These are phyloP conservation scores for Drosophila persimilis DNA, from an alignment of 1,140 invertebrate genomes.

Conservation along the genomic window DNA sequence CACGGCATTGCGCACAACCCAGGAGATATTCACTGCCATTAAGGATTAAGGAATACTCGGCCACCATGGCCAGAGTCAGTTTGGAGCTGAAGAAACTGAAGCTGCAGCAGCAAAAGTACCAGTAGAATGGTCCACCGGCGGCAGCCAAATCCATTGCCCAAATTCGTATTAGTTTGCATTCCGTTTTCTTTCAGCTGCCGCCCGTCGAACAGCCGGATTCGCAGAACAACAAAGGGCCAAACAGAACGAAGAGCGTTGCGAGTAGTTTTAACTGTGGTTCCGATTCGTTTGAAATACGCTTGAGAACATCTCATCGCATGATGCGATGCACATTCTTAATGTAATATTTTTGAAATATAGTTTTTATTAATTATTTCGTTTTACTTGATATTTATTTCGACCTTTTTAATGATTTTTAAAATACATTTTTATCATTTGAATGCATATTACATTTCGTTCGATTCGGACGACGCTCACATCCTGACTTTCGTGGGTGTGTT, in stretches of 20 bases:
- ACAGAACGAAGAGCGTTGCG: too few species aligned
- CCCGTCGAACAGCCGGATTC: slow-evolving; percentile 85
- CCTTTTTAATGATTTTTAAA: slow-evolving; percentile 57
- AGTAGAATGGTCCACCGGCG: slow-evolving; percentile 87
- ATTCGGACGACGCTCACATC: slow-evolving; percentile 55
- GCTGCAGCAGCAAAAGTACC: slow-evolving; percentile 86
- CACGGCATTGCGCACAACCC: slow-evolving; percentile 84
- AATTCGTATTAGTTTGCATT: not conserved
- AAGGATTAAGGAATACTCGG: slow-evolving; percentile 84
- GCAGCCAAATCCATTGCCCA: slow-evolving; percentile 84
- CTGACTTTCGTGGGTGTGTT: not conserved
- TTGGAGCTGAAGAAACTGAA: slow-evolving; percentile 86
- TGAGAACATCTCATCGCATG: too few species aligned
- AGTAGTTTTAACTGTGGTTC: too few species aligned
- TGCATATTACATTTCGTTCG: slow-evolving; percentile 60
- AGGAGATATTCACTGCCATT: slow-evolving; percentile 84
- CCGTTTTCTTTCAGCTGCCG: slow-evolving; percentile 47
- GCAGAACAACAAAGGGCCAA: slow-evolving; percentile 84
- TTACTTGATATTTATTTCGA: slow-evolving; percentile 52
- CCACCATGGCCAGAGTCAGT: slow-evolving; percentile 84
- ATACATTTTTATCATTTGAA: slow-evolving; percentile 59
- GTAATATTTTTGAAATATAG: too few species aligned
- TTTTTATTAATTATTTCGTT: slow-evolving; percentile 7
- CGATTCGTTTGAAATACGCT: too few species aligned
- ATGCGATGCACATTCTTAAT: too few species aligned